Percentiles rank a stretch among this genome's conserved stretches.
These are phyloP conservation scores for Benthosema pterotum DNA, from an alignment of 2,797 vertebrate species.

Conservation along the genomic window DNA sequence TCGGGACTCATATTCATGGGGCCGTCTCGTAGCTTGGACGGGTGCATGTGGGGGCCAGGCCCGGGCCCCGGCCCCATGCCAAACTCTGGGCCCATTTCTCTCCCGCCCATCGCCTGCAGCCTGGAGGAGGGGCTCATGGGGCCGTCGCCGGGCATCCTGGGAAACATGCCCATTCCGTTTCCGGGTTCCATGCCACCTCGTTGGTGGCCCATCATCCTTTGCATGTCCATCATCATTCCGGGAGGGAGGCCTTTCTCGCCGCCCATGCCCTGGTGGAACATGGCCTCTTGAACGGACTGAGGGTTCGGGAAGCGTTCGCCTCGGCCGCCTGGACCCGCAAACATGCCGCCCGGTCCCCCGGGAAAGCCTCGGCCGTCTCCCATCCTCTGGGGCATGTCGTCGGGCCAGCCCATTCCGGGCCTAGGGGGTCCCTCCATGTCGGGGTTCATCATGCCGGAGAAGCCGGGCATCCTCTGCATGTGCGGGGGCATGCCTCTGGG, in stretches of 20 bases:
- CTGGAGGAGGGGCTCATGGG: slow-evolving; percentile 96
- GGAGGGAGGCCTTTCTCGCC: slow-evolving; percentile 95
- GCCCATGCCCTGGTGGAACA: slow-evolving; percentile 95
- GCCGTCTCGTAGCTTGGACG: slow-evolving; percentile 92
- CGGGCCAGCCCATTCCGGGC: slow-evolving; percentile 95
- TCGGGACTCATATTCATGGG: slow-evolving; percentile 87
- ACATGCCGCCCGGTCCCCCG: slow-evolving; percentile 87
- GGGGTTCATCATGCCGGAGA: slow-evolving; percentile 96
- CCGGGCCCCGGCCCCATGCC: slow-evolving; percentile 90
- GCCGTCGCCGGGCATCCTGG: slow-evolving; percentile 92
- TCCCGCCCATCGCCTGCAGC: slow-evolving; percentile 90
- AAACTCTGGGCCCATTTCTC: slow-evolving; percentile 91
- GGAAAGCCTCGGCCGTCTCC: slow-evolving; percentile 92
- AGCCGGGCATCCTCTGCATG: slow-evolving; percentile 94
- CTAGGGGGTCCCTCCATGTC: slow-evolving; percentile 95
- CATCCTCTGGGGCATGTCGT: slow-evolving; percentile 95
- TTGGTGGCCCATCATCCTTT: slow-evolving; percentile 92
- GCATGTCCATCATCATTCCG: slow-evolving; percentile 95
- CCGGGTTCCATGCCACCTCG: slow-evolving; percentile 93
- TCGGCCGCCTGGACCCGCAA: slow-evolving; percentile 92
- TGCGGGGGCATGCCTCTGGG: slow-evolving; percentile 92
- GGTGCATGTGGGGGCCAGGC: slow-evolving; percentile 90
- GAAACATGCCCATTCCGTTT: slow-evolving; percentile 90
- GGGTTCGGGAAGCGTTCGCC: slow-evolving; percentile 96
- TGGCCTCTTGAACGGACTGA: slow-evolving; percentile 92